Base-by-base conservation (phyloP, 2,797 vertebrate species). In the Petrocephalus sullivani region DNA sequence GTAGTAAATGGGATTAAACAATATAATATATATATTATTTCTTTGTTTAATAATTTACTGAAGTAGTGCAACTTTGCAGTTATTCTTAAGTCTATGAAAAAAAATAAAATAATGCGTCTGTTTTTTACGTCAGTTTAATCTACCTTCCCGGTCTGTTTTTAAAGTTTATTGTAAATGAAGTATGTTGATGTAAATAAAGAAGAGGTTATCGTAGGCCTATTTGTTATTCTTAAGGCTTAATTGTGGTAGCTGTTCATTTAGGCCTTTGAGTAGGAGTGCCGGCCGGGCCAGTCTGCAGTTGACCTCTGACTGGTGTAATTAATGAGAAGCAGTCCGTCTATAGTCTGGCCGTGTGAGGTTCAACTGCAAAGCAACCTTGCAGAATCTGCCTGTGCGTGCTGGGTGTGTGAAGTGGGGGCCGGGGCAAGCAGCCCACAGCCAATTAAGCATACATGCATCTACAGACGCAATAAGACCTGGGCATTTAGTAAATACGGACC, bases 1-100 rank as follows among this genome's bases (percentile, higher is more conserved):
- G 82, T 56, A 56, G 21, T 85, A 85, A 54, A 49, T 85, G 10
- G 6, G n/a, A 85, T 85, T 33, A 14, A 51, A 56, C 16, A 14
- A 4, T 28, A 56, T 93, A 93, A 93, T 90, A 92, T 92, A 90
- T 89, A 89, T 92, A 89, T 91, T 88, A 94, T 92, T 90, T 89
- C 91, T 90, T 92, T 92, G 71, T 89, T 82, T 90, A 6, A 56
- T 85, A 51, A 56, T 53, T 85, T 56, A 54, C 51, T 85, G n/a
- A 85, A 56, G 14, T 14, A 23, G 51, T 85, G 56, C 51, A 19
- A 54, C n/a, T 84, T 56, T 14, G 1, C 10, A 33, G 49, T 6
- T 23, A 16, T 56, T 28, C 51, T 33, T 85, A 56, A 85, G 49
- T 28, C n/a, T 85, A 56, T 85, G 82, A 28, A 14, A 54, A 54